Evolutionary conservation across 1,140 invertebrate species (phyloP).

Genomic region (Aleiodes sp.): DNA sequence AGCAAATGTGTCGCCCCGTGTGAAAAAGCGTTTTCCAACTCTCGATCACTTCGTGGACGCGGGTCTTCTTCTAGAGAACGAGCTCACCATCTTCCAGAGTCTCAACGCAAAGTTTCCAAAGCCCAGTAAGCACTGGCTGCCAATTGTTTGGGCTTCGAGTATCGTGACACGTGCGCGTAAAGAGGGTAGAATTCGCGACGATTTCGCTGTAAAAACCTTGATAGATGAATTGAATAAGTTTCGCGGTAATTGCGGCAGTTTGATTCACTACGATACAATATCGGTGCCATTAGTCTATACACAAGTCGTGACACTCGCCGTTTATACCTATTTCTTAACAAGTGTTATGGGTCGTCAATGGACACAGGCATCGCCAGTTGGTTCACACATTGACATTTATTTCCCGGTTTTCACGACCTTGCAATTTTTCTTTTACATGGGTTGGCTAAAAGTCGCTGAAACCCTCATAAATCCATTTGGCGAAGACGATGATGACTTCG

Average conservation of each 20-base stretch:
- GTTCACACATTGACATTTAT: conserved; percentile 76
- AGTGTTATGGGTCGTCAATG: conserved; percentile 85
- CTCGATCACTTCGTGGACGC: conserved; percentile 87
- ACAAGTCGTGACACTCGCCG: conserved; percentile 92
- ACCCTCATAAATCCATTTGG: conserved; percentile 89
- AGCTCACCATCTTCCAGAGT: conserved; percentile 80
- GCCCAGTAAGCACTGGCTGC: conserved; percentile 94
- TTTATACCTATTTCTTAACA: conserved; percentile 90
- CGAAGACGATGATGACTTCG: conserved; percentile 89
- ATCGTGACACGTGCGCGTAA: conserved; percentile 87
- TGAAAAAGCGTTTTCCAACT: conserved; percentile 92
- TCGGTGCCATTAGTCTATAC: conserved; percentile 94
- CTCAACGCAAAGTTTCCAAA: conserved; percentile 85
- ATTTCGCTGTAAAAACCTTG: conserved; percentile 91
- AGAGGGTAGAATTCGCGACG: conserved; percentile 91
- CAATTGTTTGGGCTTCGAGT: conserved; percentile 91
- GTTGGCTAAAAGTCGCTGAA: conserved; percentile 92
- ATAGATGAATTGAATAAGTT: conserved; percentile 92
- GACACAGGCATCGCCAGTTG: conserved; percentile 64
- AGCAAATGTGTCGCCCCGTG: conserved; percentile 84
- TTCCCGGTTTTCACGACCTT: conserved; percentile 89
- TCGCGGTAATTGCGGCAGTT: conserved; percentile 81
- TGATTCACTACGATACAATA: conserved; percentile 89
- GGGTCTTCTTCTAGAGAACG: conserved; percentile 87
- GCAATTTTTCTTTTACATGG: conserved; percentile 89